These are phyloP conservation scores for Microcebus griseorufus DNA, from an alignment of 2,113 vertebrate species.

Conservation along the genomic window DNA sequence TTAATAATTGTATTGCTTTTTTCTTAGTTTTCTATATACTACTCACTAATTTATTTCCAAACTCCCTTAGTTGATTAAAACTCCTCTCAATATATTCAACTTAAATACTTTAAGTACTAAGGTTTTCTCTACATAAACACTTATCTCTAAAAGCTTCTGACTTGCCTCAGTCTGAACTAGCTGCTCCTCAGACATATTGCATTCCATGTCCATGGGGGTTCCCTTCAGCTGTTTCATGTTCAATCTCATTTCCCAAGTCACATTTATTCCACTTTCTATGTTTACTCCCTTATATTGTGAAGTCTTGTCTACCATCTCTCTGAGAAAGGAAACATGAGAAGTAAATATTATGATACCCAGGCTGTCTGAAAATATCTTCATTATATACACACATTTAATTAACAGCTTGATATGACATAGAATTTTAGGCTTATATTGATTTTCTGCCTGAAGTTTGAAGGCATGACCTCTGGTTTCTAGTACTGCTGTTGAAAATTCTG, in stretches of 20 bases:
- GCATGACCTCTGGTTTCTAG: background rate
- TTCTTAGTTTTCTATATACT: background rate
- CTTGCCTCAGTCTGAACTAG: background rate
- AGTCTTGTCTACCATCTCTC: background rate
- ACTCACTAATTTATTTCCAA: background rate
- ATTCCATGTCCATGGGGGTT: too few species aligned
- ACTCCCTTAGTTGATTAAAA: background rate
- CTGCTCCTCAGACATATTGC: background rate
- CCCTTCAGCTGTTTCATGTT: background rate
- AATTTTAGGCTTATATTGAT: background rate
- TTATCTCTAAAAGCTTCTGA: background rate
- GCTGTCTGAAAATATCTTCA: background rate
- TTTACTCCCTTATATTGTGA: background rate
- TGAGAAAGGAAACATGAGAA: background rate
- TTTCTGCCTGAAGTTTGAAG: background rate
- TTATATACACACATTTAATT: conserved; percentile 12
- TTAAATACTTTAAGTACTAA: background rate
- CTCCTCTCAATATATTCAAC: background rate
- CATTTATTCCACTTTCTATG: background rate
- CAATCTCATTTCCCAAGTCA: background rate
- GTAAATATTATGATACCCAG: background rate
- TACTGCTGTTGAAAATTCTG: background rate
- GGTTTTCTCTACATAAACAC: background rate
- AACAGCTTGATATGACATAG: background rate
- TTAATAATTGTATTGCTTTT: background rate